Percentiles rank a stretch among this genome's conserved stretches.
phyloP scores from a whole-genome alignment of 1,140 invertebrate genomes.

The Lucilia sericata region DNA sequence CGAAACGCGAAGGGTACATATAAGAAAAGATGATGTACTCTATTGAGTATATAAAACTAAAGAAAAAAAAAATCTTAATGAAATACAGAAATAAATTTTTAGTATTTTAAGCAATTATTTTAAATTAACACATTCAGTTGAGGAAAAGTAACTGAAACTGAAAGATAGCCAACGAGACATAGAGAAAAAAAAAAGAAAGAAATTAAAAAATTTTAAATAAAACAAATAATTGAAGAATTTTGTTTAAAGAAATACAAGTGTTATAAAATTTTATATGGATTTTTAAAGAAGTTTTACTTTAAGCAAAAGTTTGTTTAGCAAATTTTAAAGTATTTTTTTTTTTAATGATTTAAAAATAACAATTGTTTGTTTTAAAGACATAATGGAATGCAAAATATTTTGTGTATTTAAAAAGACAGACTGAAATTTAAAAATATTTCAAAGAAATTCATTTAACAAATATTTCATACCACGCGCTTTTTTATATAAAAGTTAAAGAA shows the following conservation, averaged over 20 bases:
- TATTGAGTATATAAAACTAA: conserved; percentile 12
- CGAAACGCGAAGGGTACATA: too few species aligned
- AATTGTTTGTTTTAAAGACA: not conserved
- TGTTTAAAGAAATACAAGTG: too few species aligned
- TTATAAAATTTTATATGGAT: too few species aligned
- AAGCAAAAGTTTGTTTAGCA: too few species aligned
- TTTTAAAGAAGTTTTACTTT: too few species aligned
- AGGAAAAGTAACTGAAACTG: conserved; percentile 36
- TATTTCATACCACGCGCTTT: conserved; percentile 31
- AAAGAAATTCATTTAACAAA: not conserved
- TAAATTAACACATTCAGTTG: conserved; percentile 50
- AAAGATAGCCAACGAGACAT: not conserved
- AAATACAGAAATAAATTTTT: conserved; percentile 7
- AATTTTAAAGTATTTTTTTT: too few species aligned
- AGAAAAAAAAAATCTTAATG: conserved; percentile 39
- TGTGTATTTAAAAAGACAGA: not conserved
- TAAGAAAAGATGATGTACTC: too few species aligned
- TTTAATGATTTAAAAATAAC: too few species aligned
- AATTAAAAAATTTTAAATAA: too few species aligned
- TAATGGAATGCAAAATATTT: not conserved
- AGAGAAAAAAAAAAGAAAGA: not conserved
- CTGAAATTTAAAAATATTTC: conserved; percentile 9
- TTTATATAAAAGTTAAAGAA: not conserved
- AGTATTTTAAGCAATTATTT: conserved; percentile 47
- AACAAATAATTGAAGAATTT: too few species aligned